phyloP scores from a whole-genome alignment of 2,888 invertebrate genomes.

The Dugesia japonica region DNA sequence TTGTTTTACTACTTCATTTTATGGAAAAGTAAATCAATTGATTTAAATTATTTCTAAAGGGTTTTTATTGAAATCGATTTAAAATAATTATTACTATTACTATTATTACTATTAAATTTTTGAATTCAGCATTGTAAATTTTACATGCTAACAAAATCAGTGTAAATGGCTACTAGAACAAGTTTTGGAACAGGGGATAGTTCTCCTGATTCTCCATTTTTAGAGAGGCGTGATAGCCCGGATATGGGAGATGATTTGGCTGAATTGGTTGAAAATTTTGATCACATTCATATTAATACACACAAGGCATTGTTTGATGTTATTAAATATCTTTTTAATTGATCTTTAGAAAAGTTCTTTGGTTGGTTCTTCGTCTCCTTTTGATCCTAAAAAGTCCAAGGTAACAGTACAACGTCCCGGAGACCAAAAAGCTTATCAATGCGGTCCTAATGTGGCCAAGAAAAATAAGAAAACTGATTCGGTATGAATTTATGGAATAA shows the following conservation, averaged over 20 bases:
- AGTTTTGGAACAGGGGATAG: neutral
- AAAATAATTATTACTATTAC: too few relatives aligned
- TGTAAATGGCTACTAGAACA: neutral
- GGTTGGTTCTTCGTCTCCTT: slow-evolving; percentile 32
- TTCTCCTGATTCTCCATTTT: neutral
- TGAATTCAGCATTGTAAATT: too few relatives aligned
- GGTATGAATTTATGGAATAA: too few relatives aligned
- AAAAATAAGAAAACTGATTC: slow-evolving; percentile 35
- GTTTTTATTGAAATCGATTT: too few relatives aligned
- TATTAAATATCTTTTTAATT: too few relatives aligned
- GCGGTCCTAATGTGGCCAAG: slow-evolving; percentile 30
- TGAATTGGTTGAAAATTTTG: neutral
- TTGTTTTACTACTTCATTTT: neutral
- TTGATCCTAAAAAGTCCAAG: slow-evolving; percentile 34
- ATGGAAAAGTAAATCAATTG: neutral
- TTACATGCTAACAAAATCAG: too few relatives aligned
- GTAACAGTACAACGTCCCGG: slow-evolving; percentile 35
- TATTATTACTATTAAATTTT: too few relatives aligned
- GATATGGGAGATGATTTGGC: neutral
- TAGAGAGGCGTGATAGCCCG: neutral
- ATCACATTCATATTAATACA: neutral
- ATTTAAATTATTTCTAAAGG: neutral
- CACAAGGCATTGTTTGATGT: too few relatives aligned
- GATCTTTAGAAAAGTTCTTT: too few relatives aligned
- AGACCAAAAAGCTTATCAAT: slow-evolving; percentile 35